Percentiles rank a stretch among this genome's conserved stretches.
phyloP scores from a whole-genome alignment of 2,113 vertebrate genomes.

The Bubalus kerabau region DNA sequence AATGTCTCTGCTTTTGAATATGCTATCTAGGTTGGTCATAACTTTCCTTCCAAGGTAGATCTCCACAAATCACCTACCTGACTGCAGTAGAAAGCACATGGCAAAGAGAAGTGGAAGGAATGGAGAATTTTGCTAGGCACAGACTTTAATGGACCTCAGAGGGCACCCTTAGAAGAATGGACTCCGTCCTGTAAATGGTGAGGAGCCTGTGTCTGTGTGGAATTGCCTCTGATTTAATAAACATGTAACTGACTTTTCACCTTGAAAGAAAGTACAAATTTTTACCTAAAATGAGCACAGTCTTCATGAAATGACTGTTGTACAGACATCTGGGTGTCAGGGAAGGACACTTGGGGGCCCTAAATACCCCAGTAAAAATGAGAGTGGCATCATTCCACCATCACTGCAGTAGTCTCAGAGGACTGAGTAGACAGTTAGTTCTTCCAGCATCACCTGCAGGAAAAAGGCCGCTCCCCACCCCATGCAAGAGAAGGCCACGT shows the following conservation, averaged over 20 bases:
- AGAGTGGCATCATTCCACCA: neutral
- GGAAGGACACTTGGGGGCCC: rapidly evolving
- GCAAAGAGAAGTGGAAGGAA: neutral
- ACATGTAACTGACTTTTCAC: neutral
- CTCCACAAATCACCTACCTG: too few species aligned
- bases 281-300: neutral
- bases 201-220: rapidly evolving
- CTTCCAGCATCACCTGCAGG: rapidly evolving
- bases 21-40: too few species aligned
- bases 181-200: neutral
- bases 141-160: rapidly evolving
- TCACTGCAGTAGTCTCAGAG: neutral
- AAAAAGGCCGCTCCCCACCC: rapidly evolving
- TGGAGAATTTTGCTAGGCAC: neutral
- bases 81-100: neutral
- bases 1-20: too few species aligned
- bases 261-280: neutral
- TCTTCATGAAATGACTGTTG: too few species aligned
- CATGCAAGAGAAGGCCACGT: rapidly evolving
- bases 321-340: neutral
- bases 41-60: too few species aligned
- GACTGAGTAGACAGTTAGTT: too few species aligned
- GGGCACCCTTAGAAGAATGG: neutral
- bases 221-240: neutral
- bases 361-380: neutral